Conservation (phyloP, 2,888 invertebrate species). For the Drosophila colorata region DNA sequence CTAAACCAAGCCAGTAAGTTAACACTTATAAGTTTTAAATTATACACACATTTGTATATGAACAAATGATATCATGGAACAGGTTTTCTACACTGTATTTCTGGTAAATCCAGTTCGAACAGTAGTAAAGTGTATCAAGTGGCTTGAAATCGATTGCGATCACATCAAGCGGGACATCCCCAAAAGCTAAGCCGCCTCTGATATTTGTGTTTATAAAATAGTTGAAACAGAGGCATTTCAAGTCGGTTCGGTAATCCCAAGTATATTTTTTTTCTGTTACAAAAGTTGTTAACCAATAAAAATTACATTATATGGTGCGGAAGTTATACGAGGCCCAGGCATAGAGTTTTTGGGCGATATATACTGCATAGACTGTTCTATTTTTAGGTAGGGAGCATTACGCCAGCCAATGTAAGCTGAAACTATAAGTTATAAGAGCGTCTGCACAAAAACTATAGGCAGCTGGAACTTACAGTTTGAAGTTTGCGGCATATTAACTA, state of each 20-base stretch:
- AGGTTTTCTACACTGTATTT: constrained; percentile 54
- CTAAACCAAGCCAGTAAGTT: constrained; percentile 23
- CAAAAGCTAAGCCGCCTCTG: constrained; percentile 1
- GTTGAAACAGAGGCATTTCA: neutral
- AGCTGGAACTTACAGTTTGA: constrained; percentile 72
- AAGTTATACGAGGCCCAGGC: constrained; percentile 81
- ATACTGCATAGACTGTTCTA: constrained; percentile 83
- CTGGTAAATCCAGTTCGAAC: constrained; percentile 68
- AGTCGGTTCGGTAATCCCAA: constrained; percentile 19
- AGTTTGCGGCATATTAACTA: constrained; percentile 72
- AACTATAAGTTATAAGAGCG: neutral
- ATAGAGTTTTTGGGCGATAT: constrained; percentile 82
- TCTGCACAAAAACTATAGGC: too few relatives aligned
- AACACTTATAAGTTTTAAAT: constrained; percentile 6
- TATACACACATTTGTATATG: constrained; percentile 5
- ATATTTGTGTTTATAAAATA: neutral
- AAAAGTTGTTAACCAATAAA: constrained; percentile 77
- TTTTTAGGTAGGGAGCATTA: constrained; percentile 65
- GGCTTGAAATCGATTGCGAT: constrained; percentile 27
- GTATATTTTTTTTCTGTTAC: neutral
- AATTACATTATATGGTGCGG: constrained; percentile 81
- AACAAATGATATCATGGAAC: constrained; percentile 44
- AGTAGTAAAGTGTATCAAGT: constrained; percentile 7
- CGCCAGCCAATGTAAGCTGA: constrained; percentile 81
- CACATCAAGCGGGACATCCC: constrained; percentile 14